Evolutionary conservation across 1,140 invertebrate genomes (phyloP), one percentile per base, ranked within the genome.

Genomic region (Drosophila littoralis): DNA sequence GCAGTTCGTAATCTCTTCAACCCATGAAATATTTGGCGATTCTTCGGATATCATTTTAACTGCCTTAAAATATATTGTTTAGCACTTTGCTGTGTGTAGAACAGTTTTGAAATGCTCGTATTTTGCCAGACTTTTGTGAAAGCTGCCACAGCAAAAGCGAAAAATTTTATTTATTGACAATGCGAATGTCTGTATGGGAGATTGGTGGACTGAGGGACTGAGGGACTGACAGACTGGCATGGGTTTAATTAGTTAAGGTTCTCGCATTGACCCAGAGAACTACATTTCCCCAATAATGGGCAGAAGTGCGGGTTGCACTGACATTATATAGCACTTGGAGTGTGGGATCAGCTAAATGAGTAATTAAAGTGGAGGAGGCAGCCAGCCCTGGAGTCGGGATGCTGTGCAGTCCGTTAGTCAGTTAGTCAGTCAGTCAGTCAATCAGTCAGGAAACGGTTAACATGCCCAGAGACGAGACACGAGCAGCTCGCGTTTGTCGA

Each of bases 181-280:
- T 74, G 57, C 42, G 33, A 77, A 64, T 50, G 72, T 48, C 52
- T 13, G 54, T 46, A 13, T 54, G 55, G 43, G 60, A 50, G 64
- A 68, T 40, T 70, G 68, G 15, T 28, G 12, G 33, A 35, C 46
- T 50, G 46, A 61, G 15, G 9, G 2, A 73, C 60, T 33, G 51
- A 55, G 28, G 35, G 2, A 68, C 60, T 33, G 51, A 57, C 36
- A 42, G 6, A 48, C 35, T 28, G 54, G 28, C 35, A 54, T 42
- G 38, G 52, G 63, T 86, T 63, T 74, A 76, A 88, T 88, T 88
- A 80, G 84, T 89, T 83, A 76, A 80, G 84, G 83, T 83, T 60
- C 48, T 88, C 84, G 84, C 74, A 83, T 88, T 88, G 84, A 88
- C 84, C 84, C 84, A 88, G 60, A 88, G 84, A 88, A 89, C 84